These are phyloP conservation scores for Delichon dasypus DNA, from an alignment of 2,797 vertebrate species.

Conservation along the genomic window DNA sequence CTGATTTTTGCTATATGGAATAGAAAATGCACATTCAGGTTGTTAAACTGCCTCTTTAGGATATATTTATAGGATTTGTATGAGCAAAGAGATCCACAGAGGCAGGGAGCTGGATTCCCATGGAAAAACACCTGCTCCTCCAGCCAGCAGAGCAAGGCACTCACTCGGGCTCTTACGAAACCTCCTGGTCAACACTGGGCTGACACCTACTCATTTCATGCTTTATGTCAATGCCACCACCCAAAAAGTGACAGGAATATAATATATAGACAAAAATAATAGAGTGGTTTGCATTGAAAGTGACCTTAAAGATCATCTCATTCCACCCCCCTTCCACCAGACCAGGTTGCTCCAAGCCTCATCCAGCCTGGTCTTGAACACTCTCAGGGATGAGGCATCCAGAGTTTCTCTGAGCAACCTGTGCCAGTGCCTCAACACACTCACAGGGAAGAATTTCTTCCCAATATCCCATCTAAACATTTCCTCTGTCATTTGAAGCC, in stretches of 20 bases:
- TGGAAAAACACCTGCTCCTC: background rate
- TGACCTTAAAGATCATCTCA: background rate
- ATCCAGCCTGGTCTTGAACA: background rate
- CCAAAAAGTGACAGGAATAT: background rate
- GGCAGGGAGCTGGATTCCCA: background rate
- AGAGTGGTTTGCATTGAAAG: background rate
- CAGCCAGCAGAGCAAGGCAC: background rate
- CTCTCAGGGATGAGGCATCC: accelerated
- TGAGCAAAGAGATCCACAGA: background rate
- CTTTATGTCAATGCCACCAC: background rate
- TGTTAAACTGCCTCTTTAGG: background rate
- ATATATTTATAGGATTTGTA: conserved; percentile 4
- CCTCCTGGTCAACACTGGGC: background rate
- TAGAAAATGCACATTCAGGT: background rate
- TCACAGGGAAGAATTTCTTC: background rate
- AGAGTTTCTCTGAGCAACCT: background rate
- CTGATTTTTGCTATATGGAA: background rate
- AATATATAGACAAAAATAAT: background rate
- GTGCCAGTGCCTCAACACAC: background rate
- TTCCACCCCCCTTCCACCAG: accelerated
- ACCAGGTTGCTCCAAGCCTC: accelerated
- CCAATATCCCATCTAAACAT: background rate
- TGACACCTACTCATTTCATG: background rate
- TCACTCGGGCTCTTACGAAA: background rate
- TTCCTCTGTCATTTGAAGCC: background rate